Evolutionary conservation across 2,113 vertebrate species (phyloP).

Genomic region (Candoia aspera): DNA sequence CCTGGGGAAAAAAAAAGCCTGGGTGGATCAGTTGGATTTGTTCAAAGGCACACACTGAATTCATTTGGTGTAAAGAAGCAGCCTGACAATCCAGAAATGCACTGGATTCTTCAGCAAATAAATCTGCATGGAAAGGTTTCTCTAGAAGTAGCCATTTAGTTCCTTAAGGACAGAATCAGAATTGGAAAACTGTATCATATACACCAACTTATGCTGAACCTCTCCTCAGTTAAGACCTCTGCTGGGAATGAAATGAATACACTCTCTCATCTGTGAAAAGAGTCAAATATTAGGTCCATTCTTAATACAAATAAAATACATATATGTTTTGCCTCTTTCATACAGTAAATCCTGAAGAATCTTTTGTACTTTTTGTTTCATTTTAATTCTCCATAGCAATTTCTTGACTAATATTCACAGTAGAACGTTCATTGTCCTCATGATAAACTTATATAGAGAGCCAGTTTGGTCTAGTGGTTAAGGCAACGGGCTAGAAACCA

Average conservation of each 20-base stretch:
- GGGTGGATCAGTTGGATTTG: not conserved
- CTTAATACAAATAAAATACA: not conserved
- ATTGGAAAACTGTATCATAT: not conserved
- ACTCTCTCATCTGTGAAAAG: not conserved
- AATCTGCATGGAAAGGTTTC: not conserved
- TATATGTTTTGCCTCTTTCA: not conserved
- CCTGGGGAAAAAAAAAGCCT: not conserved
- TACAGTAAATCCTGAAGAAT: not conserved
- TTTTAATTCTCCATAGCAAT: fast-evolving
- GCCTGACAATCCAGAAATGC: not conserved
- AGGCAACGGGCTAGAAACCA: no score
- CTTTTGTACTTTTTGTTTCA: not conserved
- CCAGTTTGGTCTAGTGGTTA: no score
- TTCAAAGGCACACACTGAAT: not conserved
- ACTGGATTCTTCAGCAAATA: not conserved
- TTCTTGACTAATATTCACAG: not conserved
- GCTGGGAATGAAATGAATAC: not conserved
- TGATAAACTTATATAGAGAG: no score
- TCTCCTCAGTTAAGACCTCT: not conserved
- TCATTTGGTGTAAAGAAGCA: not conserved
- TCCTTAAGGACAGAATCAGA: not conserved
- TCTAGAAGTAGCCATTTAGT: not conserved
- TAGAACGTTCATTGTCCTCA: no score
- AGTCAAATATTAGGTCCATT: not conserved
- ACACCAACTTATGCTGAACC: not conserved